These are phyloP conservation scores for Aphelinus certus DNA, from an alignment of 1,140 invertebrate genomes.

Conservation along the genomic window DNA sequence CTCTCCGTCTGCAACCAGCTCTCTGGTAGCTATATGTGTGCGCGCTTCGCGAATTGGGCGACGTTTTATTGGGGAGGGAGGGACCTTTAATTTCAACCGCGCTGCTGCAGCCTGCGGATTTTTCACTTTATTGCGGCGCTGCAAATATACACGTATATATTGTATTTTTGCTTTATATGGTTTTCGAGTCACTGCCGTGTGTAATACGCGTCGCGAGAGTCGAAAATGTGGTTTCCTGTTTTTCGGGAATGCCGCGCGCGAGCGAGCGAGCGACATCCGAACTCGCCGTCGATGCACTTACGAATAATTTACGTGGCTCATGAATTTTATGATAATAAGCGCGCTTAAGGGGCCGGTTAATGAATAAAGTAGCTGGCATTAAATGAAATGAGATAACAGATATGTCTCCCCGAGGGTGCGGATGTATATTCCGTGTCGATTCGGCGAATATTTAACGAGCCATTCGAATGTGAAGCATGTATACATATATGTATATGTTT, in stretches of 20 bases:
- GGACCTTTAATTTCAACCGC: constrained; percentile 62
- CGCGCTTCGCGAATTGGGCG: background rate
- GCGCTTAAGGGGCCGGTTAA: constrained; percentile 34
- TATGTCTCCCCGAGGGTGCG: background rate
- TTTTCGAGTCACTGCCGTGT: background rate
- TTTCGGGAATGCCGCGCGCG: constrained; percentile 22
- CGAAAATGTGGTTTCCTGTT: constrained; percentile 30
- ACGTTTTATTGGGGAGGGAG: constrained; percentile 45
- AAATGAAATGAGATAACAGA: constrained; percentile 36
- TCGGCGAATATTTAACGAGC: constrained; percentile 30
- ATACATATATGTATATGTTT: background rate
- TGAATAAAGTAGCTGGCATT: constrained; percentile 36
- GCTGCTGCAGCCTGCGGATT: background rate
- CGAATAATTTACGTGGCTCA: constrained; percentile 35
- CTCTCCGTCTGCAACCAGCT: no score
- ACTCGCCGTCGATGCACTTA: constrained; percentile 25
- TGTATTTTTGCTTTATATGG: no score
- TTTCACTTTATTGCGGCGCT: constrained; percentile 7
- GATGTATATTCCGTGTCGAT: background rate
- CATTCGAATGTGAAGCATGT: constrained; percentile 25
- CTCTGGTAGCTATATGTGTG: no score
- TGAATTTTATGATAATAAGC: constrained; percentile 39
- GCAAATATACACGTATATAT: no score
- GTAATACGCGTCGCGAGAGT: constrained; percentile 3
- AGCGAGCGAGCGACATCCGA: background rate